Evolutionary conservation across 2,888 invertebrate genomes (phyloP), one percentile per base, ranked within the genome.

Genomic region (Dolichopus griseipennis): DNA sequence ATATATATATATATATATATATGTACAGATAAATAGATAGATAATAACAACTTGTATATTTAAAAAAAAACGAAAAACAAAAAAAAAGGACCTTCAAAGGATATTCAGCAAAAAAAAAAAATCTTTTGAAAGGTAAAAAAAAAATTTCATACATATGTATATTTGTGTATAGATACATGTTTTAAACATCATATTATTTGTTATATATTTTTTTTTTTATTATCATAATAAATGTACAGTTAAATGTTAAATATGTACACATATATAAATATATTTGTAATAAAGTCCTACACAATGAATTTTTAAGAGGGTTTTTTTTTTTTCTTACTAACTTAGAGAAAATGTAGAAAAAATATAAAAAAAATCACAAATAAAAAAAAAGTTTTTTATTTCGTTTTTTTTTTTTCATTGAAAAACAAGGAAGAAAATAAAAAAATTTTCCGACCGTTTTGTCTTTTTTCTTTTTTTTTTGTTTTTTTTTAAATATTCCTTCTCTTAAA

Each of bases 51-150:
- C 15, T 52, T 52, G 52, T 52, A 52, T 15, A 52, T 37, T 37
- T 10, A 37, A 37, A 52, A 52, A n/a, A n/a, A n/a, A n/a, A n/a
- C n/a, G n/a, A n/a, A n/a, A n/a, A n/a, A n/a, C n/a, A n/a, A n/a
- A n/a, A n/a, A 43, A 15, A 52, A 52, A 52, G 52, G 52, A 52
- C 52, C 52, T 52, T 52, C 52, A 52, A 52, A 52, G 52, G 52
- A 52, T 52, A 12, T 52, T 27, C 27, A 27, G 27, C n/a, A n/a
- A n/a, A n/a, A n/a, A n/a, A n/a, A n/a, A n/a, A 27, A 27, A 27
- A 27, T 27, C n/a, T 52, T 18, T 52, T n/a, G 15, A 52, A 18
- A 52, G 52, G 52, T 52, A 52, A 52, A 52, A 52, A 12, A 52
- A 18, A 27, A 27, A 27, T 18, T 18, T 52, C 18, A 52, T 18